Evolutionary conservation across 2,113 vertebrate genomes (phyloP).

Genomic region (Pica pica): DNA sequence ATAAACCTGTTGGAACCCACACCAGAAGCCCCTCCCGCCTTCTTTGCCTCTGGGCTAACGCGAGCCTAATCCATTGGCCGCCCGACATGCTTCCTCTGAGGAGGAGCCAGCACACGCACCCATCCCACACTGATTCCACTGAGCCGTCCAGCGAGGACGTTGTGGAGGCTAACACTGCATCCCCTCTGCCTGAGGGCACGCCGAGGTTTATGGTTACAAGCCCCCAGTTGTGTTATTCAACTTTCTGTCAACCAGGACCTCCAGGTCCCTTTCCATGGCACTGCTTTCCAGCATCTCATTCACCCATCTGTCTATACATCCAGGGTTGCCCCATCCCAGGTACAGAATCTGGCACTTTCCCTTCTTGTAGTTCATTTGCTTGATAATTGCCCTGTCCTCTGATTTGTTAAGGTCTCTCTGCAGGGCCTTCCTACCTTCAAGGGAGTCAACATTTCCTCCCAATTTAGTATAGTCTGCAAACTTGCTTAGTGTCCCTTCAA

Average conservation of each 20-base stretch:
- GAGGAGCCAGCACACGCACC: no score
- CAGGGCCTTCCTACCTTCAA: neutral
- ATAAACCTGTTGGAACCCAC: no score
- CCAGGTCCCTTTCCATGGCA: neutral
- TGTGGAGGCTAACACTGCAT: no score
- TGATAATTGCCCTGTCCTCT: neutral
- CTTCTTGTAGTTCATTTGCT: neutral
- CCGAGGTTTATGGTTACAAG: no score
- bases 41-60: no score
- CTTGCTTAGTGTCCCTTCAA: neutral
- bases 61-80: no score
- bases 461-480: neutral
- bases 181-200: no score
- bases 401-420: neutral
- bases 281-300: neutral
- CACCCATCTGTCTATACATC: neutral
- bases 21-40: no score
- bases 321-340: neutral
- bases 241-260: neutral
- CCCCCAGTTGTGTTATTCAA: neutral
- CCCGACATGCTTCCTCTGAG: no score
- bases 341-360: neutral
- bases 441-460: neutral
- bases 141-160: no score
- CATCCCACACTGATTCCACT: no score